Evolutionary conservation across 2,797 vertebrate species (phyloP).

Genomic region (Chloroceryle inda): DNA sequence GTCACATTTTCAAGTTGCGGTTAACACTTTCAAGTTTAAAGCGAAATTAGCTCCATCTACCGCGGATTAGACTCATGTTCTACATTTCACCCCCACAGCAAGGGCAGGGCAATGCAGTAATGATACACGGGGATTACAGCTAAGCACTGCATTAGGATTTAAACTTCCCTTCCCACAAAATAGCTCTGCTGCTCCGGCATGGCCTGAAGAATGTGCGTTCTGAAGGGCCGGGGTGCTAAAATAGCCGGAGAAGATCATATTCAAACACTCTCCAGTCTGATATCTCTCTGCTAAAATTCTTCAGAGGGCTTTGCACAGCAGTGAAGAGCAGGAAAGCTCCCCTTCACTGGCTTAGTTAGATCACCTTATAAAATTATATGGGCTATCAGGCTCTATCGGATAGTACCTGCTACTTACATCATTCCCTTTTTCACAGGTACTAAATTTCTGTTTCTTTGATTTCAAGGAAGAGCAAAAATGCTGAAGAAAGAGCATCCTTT

Average conservation of each 20-base stretch:
- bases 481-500: neutral
- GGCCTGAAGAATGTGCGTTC: neutral
- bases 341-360: neutral
- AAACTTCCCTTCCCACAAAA: neutral
- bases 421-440: neutral
- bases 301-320: neutral
- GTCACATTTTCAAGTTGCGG: constrained; percentile 90
- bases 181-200: neutral
- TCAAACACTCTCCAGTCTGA: neutral
- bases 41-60: constrained; percentile 76
- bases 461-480: neutral
- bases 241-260: neutral
- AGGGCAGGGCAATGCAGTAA: constrained; percentile 64
- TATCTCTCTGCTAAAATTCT: neutral
- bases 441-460: neutral
- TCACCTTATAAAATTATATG: neutral
- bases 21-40: constrained; percentile 83
- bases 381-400: neutral
- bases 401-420: neutral
- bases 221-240: neutral
- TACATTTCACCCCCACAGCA: constrained; percentile 69
- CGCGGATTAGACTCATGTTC: constrained; percentile 70
- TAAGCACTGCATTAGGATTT: constrained; percentile 34
- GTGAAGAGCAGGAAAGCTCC: neutral
- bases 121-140: constrained; percentile 61